Percentiles rank a stretch among this genome's conserved stretches.
These are phyloP conservation scores for Dynastes maya DNA, from an alignment of 2,888 invertebrate genomes.

Conservation along the genomic window DNA sequence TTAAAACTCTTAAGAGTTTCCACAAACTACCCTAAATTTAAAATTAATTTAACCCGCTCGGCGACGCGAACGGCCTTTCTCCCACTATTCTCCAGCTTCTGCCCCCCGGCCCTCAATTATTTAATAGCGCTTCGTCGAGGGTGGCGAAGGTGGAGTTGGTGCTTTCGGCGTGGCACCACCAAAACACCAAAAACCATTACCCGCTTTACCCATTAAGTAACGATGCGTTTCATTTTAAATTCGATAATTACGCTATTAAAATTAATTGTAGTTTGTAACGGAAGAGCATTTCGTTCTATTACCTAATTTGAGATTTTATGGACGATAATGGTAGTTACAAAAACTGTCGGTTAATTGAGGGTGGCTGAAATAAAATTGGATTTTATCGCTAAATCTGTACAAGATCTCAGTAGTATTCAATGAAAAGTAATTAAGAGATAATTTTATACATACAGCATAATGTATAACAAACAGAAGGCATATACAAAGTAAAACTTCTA, in stretches of 20 bases:
- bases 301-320: too few relatives aligned
- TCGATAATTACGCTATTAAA: constrained; percentile 11
- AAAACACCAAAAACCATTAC: neutral
- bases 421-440: too few relatives aligned
- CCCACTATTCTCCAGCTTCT: neutral
- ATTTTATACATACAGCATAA: too few relatives aligned
- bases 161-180: neutral
- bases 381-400: too few relatives aligned
- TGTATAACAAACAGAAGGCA: too few relatives aligned
- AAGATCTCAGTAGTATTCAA: too few relatives aligned
- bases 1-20: constrained; percentile 64
- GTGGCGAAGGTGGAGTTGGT: constrained; percentile 4
- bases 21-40: constrained; percentile 64
- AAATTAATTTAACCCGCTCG: constrained; percentile 64
- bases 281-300: neutral
- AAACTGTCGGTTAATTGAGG: neutral
- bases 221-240: constrained; percentile 4
- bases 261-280: constrained; percentile 6
- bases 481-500: too few relatives aligned
- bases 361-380: too few relatives aligned
- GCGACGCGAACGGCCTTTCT: constrained; percentile 9
- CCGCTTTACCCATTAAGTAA: constrained; percentile 1
- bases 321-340: neutral
- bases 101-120: constrained; percentile 57
- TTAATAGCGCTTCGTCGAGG: constrained; percentile 58